Evolutionary conservation across 1,140 invertebrate species (phyloP).

Genomic region (Manduca sexta): DNA sequence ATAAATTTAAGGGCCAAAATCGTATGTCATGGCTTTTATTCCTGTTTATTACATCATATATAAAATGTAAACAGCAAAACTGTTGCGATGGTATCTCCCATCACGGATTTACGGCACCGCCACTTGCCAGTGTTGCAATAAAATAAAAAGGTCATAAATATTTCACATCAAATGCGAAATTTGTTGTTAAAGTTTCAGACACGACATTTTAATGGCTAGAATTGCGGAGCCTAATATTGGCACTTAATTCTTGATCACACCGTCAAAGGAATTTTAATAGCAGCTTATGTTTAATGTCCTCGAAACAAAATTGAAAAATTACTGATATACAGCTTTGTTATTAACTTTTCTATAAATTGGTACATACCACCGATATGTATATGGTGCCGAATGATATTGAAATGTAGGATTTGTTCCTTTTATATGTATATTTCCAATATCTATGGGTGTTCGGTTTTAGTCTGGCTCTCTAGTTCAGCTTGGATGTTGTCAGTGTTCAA

Average conservation of each 20-base stretch:
- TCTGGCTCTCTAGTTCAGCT: no score
- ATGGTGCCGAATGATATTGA: no score
- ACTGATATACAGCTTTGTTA: no score
- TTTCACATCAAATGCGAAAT: conserved; percentile 1
- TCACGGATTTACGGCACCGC: background rate
- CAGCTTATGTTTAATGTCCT: no score
- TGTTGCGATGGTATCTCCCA: background rate
- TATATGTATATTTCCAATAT: no score
- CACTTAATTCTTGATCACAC: background rate
- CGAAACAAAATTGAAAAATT: no score
- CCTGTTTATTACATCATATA: conserved; percentile 1
- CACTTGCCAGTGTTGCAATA: conserved; percentile 2
- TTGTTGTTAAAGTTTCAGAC: background rate
- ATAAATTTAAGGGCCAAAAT: conserved; percentile 1
- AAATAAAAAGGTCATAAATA: background rate
- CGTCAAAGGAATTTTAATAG: background rate
- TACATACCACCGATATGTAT: no score
- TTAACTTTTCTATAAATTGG: no score
- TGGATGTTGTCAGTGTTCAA: no score
- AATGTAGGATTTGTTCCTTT: no score
- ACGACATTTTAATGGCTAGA: background rate
- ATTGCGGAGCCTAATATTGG: background rate
- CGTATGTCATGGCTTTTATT: background rate
- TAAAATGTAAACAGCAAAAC: background rate
- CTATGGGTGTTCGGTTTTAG: no score